phyloP scores from a whole-genome alignment of 2,797 vertebrate genomes.

The Argya squamiceps region DNA sequence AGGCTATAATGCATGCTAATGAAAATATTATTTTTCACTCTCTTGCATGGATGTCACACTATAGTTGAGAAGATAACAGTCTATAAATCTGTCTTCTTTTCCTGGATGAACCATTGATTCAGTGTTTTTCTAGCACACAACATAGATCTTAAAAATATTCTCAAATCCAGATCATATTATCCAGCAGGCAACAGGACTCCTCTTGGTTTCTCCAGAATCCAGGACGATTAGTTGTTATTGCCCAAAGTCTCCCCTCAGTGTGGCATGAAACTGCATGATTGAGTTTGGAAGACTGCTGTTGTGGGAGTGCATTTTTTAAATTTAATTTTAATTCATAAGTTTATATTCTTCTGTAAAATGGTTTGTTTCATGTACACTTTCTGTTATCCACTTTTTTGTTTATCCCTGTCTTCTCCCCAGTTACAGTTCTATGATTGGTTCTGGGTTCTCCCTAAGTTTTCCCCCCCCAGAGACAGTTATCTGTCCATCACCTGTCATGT shows the following conservation, averaged over 20 bases:
- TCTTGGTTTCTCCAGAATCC: background rate
- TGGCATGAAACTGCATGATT: background rate
- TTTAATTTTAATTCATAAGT: no score
- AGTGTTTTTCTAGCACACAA: background rate
- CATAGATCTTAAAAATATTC: background rate
- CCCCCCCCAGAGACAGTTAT: no score
- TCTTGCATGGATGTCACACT: background rate
- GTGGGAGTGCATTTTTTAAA: no score
- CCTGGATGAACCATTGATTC: background rate
- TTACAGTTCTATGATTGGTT: no score
- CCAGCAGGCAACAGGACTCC: background rate
- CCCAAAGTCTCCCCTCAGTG: background rate
- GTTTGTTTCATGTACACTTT: no score
- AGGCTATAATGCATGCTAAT: background rate
- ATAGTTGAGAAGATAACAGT: background rate
- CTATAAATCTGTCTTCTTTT: background rate
- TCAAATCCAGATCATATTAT: background rate
- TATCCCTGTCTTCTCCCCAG: no score
- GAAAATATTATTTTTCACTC: background rate
- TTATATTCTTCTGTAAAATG: no score
- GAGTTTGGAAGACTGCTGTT: background rate
- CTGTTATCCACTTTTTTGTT: no score
- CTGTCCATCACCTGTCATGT: no score
- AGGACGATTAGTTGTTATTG: rapidly evolving
- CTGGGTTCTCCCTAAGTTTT: no score